phyloP scores from a whole-genome alignment of 1,140 invertebrate genomes.

The Calycopis cecrops region DNA sequence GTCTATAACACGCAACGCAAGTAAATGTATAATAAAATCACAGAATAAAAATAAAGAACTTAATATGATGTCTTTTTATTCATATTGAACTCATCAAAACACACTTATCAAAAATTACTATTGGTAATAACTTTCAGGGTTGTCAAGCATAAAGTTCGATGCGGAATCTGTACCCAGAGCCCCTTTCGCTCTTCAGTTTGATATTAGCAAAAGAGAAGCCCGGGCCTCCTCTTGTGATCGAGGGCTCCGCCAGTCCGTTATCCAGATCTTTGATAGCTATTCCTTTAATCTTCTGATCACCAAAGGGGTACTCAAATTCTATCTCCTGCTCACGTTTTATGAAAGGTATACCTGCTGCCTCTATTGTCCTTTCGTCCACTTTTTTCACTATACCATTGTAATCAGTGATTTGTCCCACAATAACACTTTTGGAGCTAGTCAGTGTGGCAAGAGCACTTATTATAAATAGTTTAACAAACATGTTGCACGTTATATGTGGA shows the following conservation, averaged over 20 bases:
- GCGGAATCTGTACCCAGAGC: conserved; percentile 53
- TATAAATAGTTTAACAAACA: conserved; percentile 24
- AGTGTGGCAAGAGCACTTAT: conserved; percentile 17
- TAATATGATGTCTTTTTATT: too few relatives aligned
- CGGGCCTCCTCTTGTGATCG: conserved; percentile 55
- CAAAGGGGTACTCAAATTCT: conserved; percentile 51
- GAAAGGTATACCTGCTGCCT: conserved; percentile 36
- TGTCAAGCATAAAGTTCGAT: conserved; percentile 37
- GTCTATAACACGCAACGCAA: too few relatives aligned
- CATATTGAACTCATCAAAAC: too few relatives aligned
- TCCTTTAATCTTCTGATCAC: conserved; percentile 62
- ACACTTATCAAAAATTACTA: too few relatives aligned
- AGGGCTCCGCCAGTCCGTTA: conserved; percentile 40
- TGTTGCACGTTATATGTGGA: conserved; percentile 19
- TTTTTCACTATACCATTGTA: conserved; percentile 41
- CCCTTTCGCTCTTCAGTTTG: conserved; percentile 60
- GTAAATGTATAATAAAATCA: too few relatives aligned
- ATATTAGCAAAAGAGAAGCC: conserved; percentile 56
- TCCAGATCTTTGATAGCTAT: conserved; percentile 45
- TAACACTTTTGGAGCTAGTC: conserved; percentile 35
- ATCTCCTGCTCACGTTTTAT: conserved; percentile 47
- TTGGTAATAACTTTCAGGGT: too few relatives aligned
- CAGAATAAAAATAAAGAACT: too few relatives aligned
- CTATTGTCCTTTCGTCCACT: conserved; percentile 42
- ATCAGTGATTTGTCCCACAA: conserved; percentile 49